Evolutionary conservation across 2,888 invertebrate species (phyloP).

Genomic region (Agonopterix heracliana): DNA sequence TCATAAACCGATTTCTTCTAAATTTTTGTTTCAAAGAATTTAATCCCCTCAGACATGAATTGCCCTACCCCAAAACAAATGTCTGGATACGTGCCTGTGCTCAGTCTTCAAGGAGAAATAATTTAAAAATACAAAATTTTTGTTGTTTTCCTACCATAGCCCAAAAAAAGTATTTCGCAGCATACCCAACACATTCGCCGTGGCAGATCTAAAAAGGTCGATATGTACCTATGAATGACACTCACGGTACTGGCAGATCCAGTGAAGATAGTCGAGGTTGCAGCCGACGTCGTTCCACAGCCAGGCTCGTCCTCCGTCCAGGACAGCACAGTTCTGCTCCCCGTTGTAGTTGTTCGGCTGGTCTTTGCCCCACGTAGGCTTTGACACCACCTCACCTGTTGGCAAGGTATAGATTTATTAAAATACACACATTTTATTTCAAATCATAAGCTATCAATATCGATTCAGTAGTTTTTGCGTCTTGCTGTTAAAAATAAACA

Average conservation of each 20-base stretch:
- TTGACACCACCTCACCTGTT: slow-evolving; percentile 84
- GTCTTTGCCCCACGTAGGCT: slow-evolving; percentile 93
- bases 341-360: slow-evolving; percentile 97
- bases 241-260: slow-evolving; percentile 95
- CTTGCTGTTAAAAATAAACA: too few relatives aligned
- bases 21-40: too few relatives aligned
- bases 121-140: too few relatives aligned
- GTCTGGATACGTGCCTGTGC: too few relatives aligned
- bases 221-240: slow-evolving; percentile 74
- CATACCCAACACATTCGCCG: slow-evolving; percentile 23
- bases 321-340: slow-evolving; percentile 95
- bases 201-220: slow-evolving; percentile 46
- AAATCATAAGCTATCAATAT: too few relatives aligned
- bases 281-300: slow-evolving; percentile 97
- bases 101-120: too few relatives aligned
- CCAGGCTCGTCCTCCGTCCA: slow-evolving; percentile 94
- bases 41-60: too few relatives aligned
- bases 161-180: not conserved
- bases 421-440: too few relatives aligned
- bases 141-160: not conserved
- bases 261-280: slow-evolving; percentile 93
- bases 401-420: slow-evolving; percentile 7
- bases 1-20: too few relatives aligned
- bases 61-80: too few relatives aligned
- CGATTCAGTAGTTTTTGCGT: too few relatives aligned